A percentile compares a stretch with the other conserved stretches of the same genome.
Evolutionary conservation across 2,888 invertebrate genomes (phyloP).

Genomic region (Metalampra italica): DNA sequence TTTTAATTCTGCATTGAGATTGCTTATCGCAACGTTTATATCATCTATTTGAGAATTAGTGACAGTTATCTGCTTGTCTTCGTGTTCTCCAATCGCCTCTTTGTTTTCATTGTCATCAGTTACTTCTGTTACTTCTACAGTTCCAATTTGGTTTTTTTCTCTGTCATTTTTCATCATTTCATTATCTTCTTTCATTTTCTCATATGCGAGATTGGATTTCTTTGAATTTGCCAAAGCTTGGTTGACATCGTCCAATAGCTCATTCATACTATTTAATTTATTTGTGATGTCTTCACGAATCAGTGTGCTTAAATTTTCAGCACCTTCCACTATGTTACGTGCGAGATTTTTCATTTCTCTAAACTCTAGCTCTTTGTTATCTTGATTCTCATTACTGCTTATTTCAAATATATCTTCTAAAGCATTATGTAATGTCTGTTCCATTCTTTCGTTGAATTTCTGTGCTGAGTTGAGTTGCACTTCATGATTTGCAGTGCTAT

Average conservation of each 20-base stretch:
- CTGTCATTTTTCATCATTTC: conserved; percentile 27
- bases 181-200: conserved; percentile 52
- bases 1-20: conserved; percentile 54
- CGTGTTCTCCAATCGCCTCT: conserved; percentile 6
- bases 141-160: conserved; percentile 6
- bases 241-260: conserved; percentile 66
- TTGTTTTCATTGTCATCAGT: conserved; percentile 16
- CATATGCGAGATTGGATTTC: conserved; percentile 57
- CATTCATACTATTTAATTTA: conserved; percentile 70
- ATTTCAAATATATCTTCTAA: conserved; percentile 50
- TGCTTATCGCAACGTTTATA: conserved; percentile 56
- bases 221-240: conserved; percentile 62
- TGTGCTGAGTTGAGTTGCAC: conserved; percentile 15
- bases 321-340: conserved; percentile 61
- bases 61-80: conserved; percentile 21
- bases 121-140: conserved; percentile 10
- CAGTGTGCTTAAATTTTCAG: conserved; percentile 63
- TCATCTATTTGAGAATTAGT: conserved; percentile 53
- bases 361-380: conserved; percentile 53
- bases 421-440: conserved; percentile 47
- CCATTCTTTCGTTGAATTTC: conserved; percentile 47
- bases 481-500: neutral
- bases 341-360: conserved; percentile 64
- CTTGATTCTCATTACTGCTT: conserved; percentile 35
- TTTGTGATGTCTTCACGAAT: conserved; percentile 70